phyloP scores from a whole-genome alignment of 2,888 invertebrate genomes.

The Hydrotaea cyrtoneurina region DNA sequence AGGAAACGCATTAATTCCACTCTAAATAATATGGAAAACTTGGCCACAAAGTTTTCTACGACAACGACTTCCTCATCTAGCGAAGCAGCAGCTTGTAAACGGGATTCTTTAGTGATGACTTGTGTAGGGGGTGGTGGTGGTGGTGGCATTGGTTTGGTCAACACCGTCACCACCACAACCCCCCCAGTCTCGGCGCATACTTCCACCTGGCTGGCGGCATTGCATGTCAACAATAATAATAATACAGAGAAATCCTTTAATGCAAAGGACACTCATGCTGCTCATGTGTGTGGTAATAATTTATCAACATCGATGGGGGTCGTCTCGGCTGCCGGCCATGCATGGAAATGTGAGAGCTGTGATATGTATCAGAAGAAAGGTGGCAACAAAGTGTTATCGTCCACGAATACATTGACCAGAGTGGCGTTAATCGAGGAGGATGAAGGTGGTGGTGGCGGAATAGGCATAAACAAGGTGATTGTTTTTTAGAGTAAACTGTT shows the following conservation, averaged over 20 bases:
- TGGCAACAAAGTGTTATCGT: background rate
- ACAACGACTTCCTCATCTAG: constrained; percentile 70
- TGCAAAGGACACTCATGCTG: constrained; percentile 55
- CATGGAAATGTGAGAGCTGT: constrained; percentile 55
- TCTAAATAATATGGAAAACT: constrained; percentile 54
- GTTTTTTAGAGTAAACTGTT: background rate
- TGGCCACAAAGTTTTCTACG: constrained; percentile 43
- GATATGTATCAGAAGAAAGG: constrained; percentile 53
- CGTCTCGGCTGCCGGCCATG: constrained; percentile 1
- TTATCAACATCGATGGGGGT: background rate
- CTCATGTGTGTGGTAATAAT: constrained; percentile 42
- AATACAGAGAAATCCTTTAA: constrained; percentile 59
- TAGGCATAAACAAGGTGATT: constrained; percentile 21
- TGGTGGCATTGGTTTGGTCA: constrained; percentile 29
- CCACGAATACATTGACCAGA: constrained; percentile 33
- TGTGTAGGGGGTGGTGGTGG: constrained; percentile 38
- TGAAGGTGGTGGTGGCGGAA: constrained; percentile 53
- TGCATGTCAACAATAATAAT: constrained; percentile 67
- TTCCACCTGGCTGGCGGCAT: constrained; percentile 63
- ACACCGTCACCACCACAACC: constrained; percentile 64
- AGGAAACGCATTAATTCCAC: constrained; percentile 17
- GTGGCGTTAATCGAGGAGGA: constrained; percentile 55
- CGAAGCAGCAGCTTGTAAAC: constrained; percentile 62
- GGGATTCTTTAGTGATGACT: constrained; percentile 9
- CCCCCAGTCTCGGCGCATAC: constrained; percentile 66